Evolutionary conservation across 2,888 invertebrate species (phyloP), one percentile per base, ranked within the genome.

Genomic region (Clusia tigrina): DNA sequence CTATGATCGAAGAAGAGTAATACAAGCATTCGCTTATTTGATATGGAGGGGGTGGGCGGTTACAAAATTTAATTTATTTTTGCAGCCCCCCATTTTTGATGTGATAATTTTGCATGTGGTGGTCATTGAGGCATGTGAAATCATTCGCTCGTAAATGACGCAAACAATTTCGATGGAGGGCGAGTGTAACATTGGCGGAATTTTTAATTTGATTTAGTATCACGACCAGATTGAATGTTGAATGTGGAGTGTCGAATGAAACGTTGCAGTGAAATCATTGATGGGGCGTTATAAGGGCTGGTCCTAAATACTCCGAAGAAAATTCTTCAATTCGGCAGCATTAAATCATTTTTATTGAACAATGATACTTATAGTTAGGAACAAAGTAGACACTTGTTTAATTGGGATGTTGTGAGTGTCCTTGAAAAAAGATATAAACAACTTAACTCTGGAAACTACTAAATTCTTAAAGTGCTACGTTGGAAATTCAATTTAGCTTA

Each of bases 201-300:
- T 68, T 74, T 75, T 74, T 74, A 74, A 74, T 74, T 74, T 72
- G 70, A 77, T 74, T 74, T 72, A 32, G 12, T 9, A 32, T 32
- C 32, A 32, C 12, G 32, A 32, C 6, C 32, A 32, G 32, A 12
- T 32, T n/a, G n/a, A n/a, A n/a, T n/a, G n/a, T n/a, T n/a, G n/a
- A n/a, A n/a, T n/a, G n/a, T n/a, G n/a, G 32, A 32, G 12, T 32
- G 6, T 32, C 12, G 32, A 32, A 9, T 32, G 32, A 32, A 32
- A 12, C 12, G 32, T 32, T 32, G 32, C 32, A 6, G 12, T 32
- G 6, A 12, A 6, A 32, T 32, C 12, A 32, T 32, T 32, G 12
- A 32, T 32, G 32, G 32, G 32, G 6, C 12, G 32, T 12, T 9
- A 32, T 32, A 12, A 32, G 32, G 6, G 32, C 32, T 32, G 32